Percentiles rank a stretch among this genome's conserved stretches.
Evolutionary conservation across 2,888 invertebrate species (phyloP).

Genomic region (Flabesymbios commensalis): DNA sequence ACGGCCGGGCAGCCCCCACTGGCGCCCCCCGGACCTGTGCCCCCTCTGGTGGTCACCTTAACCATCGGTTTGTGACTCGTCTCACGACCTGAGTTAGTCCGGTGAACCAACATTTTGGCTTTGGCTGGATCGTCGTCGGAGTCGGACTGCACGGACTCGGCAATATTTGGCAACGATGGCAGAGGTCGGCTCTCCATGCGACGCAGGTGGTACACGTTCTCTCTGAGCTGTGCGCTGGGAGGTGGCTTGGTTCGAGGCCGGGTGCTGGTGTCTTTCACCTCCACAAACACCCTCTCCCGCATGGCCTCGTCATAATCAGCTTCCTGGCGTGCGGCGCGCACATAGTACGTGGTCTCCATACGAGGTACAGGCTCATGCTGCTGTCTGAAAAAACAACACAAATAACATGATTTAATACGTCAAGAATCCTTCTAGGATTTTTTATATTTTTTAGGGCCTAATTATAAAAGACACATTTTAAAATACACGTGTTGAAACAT

Average conservation of each 20-base stretch:
- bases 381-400: conserved; percentile 6
- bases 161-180: conserved; percentile 26
- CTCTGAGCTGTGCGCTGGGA: conserved; percentile 4
- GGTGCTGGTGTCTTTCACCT: conserved; percentile 9
- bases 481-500: no score
- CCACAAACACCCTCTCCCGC: conserved; percentile 4
- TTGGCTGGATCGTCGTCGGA: conserved; percentile 11
- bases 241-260: conserved; percentile 11
- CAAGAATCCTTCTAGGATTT: no score
- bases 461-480: no score
- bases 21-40: neutral
- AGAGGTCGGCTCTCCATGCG: conserved; percentile 30
- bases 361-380: conserved; percentile 13
- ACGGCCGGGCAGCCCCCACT: neutral
- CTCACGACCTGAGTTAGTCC: conserved; percentile 23
- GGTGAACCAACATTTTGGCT: conserved; percentile 19
- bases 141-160: neutral
- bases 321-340: conserved; percentile 9
- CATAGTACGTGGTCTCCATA: conserved; percentile 5
- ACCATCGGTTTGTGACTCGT: neutral
- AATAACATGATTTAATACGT: neutral
- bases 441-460: no score
- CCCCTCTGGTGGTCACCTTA: neutral
- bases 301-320: conserved; percentile 17
- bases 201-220: conserved; percentile 22